Evolutionary conservation across 2,888 invertebrate genomes (phyloP), one percentile per base, ranked within the genome.

Genomic region (Andrena praecox): DNA sequence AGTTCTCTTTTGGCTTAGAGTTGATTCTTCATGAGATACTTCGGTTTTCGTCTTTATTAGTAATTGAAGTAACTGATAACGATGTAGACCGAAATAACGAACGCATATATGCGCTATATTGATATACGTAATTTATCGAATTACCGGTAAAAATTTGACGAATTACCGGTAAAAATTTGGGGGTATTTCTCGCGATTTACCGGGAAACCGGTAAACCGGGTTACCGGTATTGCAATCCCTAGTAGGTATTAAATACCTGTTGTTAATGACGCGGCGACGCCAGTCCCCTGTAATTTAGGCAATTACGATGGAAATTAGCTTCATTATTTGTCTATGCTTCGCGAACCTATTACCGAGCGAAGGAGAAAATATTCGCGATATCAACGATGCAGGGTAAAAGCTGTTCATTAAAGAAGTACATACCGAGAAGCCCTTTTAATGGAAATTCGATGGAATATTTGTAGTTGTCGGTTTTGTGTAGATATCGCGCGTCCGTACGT

Each of bases 181-280:
- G n/a, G n/a, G n/a, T n/a, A n/a, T n/a, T n/a, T n/a, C n/a, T n/a
- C n/a, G n/a, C n/a, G n/a, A n/a, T n/a, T n/a, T n/a, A n/a, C n/a
- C n/a, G n/a, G n/a, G n/a, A n/a, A n/a, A n/a, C n/a, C n/a, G n/a
- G n/a, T n/a, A n/a, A n/a, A n/a, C n/a, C n/a, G n/a, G n/a, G n/a
- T n/a, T n/a, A n/a, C n/a, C n/a, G n/a, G n/a, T n/a, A n/a, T n/a
- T n/a, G n/a, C n/a, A n/a, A n/a, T n/a, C n/a, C n/a, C n/a, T n/a
- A n/a, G 42, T 42, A 60, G 52, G 60, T 70, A 78, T 73, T 69
- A 72, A 56, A 80, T 83, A 66, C 62, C 56, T 67, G 62, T 20
- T 67, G 62, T 20, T 75, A 77, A 69, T 24, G 54, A 67, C 69
- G 56, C 33, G 20, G 59, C 27, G 56, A 52, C 52, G 20, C 12